Evolutionary conservation across 2,888 invertebrate species (phyloP), one percentile per base, ranked within the genome.

Genomic region (Furcula furcula): DNA sequence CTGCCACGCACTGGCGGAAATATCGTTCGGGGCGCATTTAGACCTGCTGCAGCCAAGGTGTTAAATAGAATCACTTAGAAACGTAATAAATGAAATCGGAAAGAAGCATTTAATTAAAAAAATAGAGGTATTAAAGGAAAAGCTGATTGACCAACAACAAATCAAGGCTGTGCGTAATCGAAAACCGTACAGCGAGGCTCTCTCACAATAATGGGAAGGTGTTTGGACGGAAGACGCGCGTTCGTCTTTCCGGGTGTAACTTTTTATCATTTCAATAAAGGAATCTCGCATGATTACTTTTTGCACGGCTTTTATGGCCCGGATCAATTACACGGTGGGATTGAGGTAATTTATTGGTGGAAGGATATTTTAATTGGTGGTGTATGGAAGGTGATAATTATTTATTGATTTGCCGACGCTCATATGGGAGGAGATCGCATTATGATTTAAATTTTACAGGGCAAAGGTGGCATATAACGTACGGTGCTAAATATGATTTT

Each of bases 31-130:
- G n/a, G n/a, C n/a, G n/a, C n/a, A n/a, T n/a, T n/a, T n/a, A n/a
- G n/a, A n/a, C n/a, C n/a, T n/a, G n/a, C n/a, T n/a, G n/a, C n/a
- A n/a, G n/a, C n/a, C n/a, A n/a, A n/a, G n/a, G n/a, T n/a, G n/a
- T n/a, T n/a, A n/a, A n/a, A n/a, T n/a, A n/a, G n/a, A n/a, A n/a
- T n/a, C n/a, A n/a, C n/a, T n/a, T n/a, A n/a, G n/a, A n/a, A n/a
- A n/a, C n/a, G n/a, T n/a, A n/a, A n/a, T n/a, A n/a, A n/a, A n/a
- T 30, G 36, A 43, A 46, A 46, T 29, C 49, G 44, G 49, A 56
- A 53, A 31, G 30, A 36, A 4, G 1, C n/a, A 12, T 10, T n/a
- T 3, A 26, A 25, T 12, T 26, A 7, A 3, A 36, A 42, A 53
- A 41, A 40, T 49, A 56, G 41, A 40, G 31, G 35, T 40, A 36